These are phyloP conservation scores for Drosophila ustulata DNA, from an alignment of 2,888 invertebrate genomes.

Conservation along the genomic window DNA sequence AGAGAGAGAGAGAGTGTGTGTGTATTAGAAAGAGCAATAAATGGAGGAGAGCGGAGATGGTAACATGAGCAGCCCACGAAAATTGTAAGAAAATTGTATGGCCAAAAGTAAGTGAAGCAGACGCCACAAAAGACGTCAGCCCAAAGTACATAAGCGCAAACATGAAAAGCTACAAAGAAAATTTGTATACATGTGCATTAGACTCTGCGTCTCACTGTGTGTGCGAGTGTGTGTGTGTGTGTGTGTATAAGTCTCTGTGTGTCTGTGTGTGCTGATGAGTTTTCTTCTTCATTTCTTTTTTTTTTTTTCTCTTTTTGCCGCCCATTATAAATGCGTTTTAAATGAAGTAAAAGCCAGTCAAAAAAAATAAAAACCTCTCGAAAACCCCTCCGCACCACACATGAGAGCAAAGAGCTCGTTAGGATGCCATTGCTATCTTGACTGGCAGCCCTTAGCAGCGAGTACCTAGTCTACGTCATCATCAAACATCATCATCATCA, in stretches of 20 bases:
- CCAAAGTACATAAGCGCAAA: slow-evolving; percentile 63
- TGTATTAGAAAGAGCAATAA: slow-evolving; percentile 34
- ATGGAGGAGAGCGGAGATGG: slow-evolving; percentile 26
- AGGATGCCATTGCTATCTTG: slow-evolving; percentile 77
- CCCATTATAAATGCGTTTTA: slow-evolving; percentile 80
- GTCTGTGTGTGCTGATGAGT: slow-evolving; percentile 69
- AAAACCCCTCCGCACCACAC: slow-evolving; percentile 40
- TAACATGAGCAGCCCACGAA: slow-evolving; percentile 68
- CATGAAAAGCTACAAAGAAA: slow-evolving; percentile 75
- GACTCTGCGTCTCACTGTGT: slow-evolving; percentile 24
- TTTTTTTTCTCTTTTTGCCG: slow-evolving; percentile 61
- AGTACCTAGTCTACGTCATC: slow-evolving; percentile 30
- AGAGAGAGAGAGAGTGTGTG: slow-evolving; percentile 34
- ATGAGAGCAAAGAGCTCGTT: slow-evolving; percentile 76
- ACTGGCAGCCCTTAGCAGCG: slow-evolving; percentile 57
- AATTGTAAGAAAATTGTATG: slow-evolving; percentile 75
- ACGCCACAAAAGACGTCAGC: slow-evolving; percentile 69
- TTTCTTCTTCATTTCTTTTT: slow-evolving; percentile 51
- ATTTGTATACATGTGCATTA: slow-evolving; percentile 80
- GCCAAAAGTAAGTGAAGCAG: slow-evolving; percentile 71
- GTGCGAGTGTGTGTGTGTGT: slow-evolving; percentile 21
- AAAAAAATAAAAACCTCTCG: slow-evolving; percentile 49
- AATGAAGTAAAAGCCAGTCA: slow-evolving; percentile 80
- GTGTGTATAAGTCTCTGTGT: slow-evolving; percentile 59
- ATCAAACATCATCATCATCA: slow-evolving; percentile 14